phyloP scores from a whole-genome alignment of 2,113 vertebrate genomes.

The Brevimyrus niger region DNA sequence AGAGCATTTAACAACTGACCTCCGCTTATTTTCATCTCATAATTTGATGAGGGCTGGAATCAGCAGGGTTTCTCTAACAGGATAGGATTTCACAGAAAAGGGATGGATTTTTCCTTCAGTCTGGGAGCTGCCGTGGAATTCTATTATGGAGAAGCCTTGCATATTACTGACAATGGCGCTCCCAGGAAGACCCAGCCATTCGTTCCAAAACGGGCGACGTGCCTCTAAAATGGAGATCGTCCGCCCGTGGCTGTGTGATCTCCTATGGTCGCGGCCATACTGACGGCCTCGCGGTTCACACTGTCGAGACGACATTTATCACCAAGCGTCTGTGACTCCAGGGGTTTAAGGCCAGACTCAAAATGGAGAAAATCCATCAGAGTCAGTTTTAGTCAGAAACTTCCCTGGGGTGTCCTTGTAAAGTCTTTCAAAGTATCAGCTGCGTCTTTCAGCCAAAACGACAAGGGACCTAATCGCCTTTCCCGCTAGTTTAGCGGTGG shows the following conservation, averaged over 20 bases:
- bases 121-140: neutral
- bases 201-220: neutral
- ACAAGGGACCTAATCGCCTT: neutral
- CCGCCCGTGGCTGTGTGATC: neutral
- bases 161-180: neutral
- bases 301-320: neutral
- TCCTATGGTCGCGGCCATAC: neutral
- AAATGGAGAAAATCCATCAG: neutral
- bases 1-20: neutral
- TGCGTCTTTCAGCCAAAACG: neutral
- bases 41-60: neutral
- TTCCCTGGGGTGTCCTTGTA: neutral
- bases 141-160: neutral
- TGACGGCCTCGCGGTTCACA: neutral
- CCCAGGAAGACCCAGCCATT: neutral
- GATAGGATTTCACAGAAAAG: neutral
- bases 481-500: neutral
- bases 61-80: neutral
- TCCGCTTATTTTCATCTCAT: neutral
- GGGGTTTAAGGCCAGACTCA: neutral
- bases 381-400: slow-evolving; percentile 10
- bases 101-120: neutral
- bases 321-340: neutral
- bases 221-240: neutral
- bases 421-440: neutral